These are phyloP conservation scores for Lipotes vexillifer DNA, from an alignment of 2,113 vertebrate species.

Conservation along the genomic window DNA sequence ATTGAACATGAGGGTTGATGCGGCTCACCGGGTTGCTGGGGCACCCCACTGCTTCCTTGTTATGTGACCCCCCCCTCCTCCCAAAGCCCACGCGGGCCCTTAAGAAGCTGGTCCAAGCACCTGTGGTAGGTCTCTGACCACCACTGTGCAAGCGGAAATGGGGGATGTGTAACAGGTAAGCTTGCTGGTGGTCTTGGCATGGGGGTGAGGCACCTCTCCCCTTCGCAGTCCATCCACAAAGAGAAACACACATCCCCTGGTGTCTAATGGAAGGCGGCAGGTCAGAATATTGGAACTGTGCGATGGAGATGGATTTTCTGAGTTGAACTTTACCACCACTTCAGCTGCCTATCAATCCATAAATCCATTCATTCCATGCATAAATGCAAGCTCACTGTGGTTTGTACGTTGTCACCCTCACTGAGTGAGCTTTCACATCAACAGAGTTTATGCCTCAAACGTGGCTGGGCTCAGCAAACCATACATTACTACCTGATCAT, in stretches of 20 bases:
- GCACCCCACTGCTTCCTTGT: background rate
- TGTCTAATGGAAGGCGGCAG: background rate
- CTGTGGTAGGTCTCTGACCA: background rate
- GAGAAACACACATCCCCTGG: background rate
- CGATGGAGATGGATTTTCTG: background rate
- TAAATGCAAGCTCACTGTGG: background rate
- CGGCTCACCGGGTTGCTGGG: background rate
- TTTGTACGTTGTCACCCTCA: background rate
- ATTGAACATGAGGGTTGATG: background rate
- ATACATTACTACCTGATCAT: background rate
- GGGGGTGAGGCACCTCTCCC: fast-evolving
- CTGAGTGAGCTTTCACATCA: background rate
- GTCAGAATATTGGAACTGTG: background rate
- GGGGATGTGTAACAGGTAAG: background rate
- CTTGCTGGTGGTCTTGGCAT: background rate
- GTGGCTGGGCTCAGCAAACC: too few relatives aligned
- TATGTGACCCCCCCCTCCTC: background rate
- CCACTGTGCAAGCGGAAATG: background rate
- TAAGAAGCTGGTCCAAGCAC: background rate
- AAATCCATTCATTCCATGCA: background rate
- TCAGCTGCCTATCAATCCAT: background rate
- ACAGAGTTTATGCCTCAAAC: background rate
- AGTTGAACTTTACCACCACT: background rate
- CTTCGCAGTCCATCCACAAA: background rate
- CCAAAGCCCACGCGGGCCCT: background rate